A percentile compares a stretch with the other conserved stretches of the same genome.
phyloP scores from a whole-genome alignment of 2,113 vertebrate species.

The Nerophis lumbriciformis region DNA sequence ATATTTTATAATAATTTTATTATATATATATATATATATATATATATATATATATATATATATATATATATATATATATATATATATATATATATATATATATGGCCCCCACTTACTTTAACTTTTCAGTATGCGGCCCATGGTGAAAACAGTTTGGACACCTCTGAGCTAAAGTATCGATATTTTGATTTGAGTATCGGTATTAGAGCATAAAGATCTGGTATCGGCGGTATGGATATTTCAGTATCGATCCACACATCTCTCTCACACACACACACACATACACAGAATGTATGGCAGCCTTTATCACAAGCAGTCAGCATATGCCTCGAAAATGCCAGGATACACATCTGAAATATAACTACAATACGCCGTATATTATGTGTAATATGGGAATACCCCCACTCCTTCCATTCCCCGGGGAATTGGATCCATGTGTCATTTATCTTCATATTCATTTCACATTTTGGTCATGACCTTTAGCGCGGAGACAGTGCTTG shows the following conservation, averaged over 20 bases:
- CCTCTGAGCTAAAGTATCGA: too few relatives aligned
- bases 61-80: too few relatives aligned
- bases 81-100: too few relatives aligned
- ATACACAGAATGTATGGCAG: conserved; percentile 15
- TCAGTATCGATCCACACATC: too few relatives aligned
- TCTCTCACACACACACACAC: not conserved
- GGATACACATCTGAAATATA: conserved; percentile 48
- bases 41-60: not conserved
- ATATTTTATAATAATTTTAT: too few relatives aligned
- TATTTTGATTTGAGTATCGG: too few relatives aligned
- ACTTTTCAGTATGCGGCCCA: too few relatives aligned
- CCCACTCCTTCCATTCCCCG: not conserved
- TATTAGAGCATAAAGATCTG: too few relatives aligned
- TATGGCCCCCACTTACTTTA: too few relatives aligned
- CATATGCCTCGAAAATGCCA: conserved; percentile 12
- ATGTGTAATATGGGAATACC: conserved; percentile 36
- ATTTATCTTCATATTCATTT: conserved; percentile 68
- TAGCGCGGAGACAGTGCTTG: conserved; percentile 57
- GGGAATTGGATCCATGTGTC: conserved; percentile 42
- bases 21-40: conserved; percentile 6
- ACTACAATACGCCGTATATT: conserved; percentile 37
- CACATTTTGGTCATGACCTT: conserved; percentile 69
- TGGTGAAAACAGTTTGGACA: too few relatives aligned
- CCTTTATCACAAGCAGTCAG: conserved; percentile 23
- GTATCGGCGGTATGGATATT: too few relatives aligned